Conservation (phyloP, 1,140 invertebrate genomes). For the Lethrus apterus region DNA sequence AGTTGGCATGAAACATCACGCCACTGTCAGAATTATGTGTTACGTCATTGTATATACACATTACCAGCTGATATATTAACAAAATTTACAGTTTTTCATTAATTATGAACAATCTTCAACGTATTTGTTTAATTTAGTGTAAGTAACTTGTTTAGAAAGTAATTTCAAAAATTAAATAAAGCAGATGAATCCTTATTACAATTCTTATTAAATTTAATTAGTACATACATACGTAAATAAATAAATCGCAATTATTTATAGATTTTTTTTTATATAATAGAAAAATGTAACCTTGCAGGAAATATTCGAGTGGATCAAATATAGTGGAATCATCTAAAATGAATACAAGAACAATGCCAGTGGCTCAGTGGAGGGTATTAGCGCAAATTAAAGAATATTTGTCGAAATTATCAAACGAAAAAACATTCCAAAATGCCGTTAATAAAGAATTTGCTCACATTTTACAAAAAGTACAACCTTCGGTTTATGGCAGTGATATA, state of each 20-base stretch:
- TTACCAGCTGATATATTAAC: no score
- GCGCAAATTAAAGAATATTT: slow-evolving; percentile 44
- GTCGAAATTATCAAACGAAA: slow-evolving; percentile 44
- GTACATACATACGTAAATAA: neutral
- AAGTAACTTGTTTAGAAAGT: neutral
- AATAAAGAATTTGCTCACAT: slow-evolving; percentile 48
- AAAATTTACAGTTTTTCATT: no score
- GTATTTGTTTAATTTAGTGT: no score
- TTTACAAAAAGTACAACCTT: slow-evolving; percentile 43
- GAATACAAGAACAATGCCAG: slow-evolving; percentile 41
- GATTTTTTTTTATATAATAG: slow-evolving; percentile 2
- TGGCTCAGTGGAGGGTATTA: slow-evolving; percentile 47
- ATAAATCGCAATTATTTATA: neutral
- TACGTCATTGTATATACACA: no score
- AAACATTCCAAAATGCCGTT: slow-evolving; percentile 42
- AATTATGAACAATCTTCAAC: no score
- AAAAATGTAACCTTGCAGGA: no score
- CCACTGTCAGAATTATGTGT: no score
- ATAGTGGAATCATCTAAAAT: slow-evolving; percentile 29
- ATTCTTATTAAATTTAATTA: neutral
- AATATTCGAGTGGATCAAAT: slow-evolving; percentile 28
- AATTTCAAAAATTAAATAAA: neutral
- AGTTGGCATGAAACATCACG: neutral
- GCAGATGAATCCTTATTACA: neutral
- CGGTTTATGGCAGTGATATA: slow-evolving; percentile 34